Evolutionary conservation across 2,113 vertebrate species (phyloP), one percentile per base, ranked within the genome.

Genomic region (Seriola dumerili): DNA sequence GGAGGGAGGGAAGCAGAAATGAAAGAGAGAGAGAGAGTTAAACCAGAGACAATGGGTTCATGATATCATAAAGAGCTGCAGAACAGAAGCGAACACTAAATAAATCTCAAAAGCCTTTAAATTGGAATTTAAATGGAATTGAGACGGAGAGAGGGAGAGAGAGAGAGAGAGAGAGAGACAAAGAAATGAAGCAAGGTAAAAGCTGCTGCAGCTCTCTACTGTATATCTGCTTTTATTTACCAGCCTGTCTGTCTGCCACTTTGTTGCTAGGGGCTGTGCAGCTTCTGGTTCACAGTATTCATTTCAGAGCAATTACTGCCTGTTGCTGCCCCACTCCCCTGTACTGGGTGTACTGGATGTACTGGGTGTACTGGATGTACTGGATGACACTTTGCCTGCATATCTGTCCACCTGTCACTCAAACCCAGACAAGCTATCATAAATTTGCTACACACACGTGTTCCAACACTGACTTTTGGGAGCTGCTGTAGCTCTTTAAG

Each of bases 251-350:
- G 42, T 46, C 71, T 69, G 58, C n/a, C 36, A 62, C 54, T 54
- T 62, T 75, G 82, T 80, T 80, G 77, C 86, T 34, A 79, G 34
- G 71, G 63, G 75, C 72, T 77, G 80, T 52, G 46, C 48, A 68
- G 59, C 64, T 23, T 38, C 42, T n/a, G n/a, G 0, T 70, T 64
- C 66, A 58, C 78, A 48, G 62, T 69, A 70, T 86, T 89, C 66
- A 83, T 86, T 83, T 89, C 80, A 78, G 80, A 77, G 65, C 72
- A 83, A 85, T 92, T 83, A 83, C 76, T 21, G 36, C 78, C 62
- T 42, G 72, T 72, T 76, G 64, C 66, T 68, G 80, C 32, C 34
- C 17, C 4, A 4, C 50, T 21, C 50, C 50, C 50, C 14, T 48
- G 50, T 63, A 29, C 32, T 3, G 29, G 32, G 0, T 61, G 58